phyloP scores from a whole-genome alignment of 2,888 invertebrate species.

The Cheilosia grossa region DNA sequence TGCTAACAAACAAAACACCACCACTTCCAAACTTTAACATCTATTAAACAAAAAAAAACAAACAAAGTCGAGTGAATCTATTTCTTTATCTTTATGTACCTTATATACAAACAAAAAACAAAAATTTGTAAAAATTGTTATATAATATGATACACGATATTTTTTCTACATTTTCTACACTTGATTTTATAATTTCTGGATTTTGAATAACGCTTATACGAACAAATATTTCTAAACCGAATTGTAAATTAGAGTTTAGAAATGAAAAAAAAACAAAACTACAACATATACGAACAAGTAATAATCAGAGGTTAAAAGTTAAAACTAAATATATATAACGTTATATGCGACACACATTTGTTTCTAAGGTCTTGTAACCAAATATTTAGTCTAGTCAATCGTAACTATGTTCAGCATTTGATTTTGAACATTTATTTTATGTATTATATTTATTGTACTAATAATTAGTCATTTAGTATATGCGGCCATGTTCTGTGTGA shows the following conservation, averaged over 20 bases:
- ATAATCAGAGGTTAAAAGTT: slow-evolving; percentile 25
- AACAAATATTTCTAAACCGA: slow-evolving; percentile 39
- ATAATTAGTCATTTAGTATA: background rate
- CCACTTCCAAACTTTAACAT: slow-evolving; percentile 48
- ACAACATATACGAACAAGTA: slow-evolving; percentile 16
- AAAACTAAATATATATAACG: background rate
- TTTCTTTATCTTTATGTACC: slow-evolving; percentile 72
- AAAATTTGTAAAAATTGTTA: slow-evolving; percentile 32
- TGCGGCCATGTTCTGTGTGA: background rate
- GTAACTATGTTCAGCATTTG: slow-evolving; percentile 27
- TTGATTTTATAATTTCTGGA: slow-evolving; percentile 67
- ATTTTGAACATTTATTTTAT: slow-evolving; percentile 26
- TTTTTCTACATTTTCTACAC: slow-evolving; percentile 74
- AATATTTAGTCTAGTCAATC: slow-evolving; percentile 66
- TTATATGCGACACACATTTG: slow-evolving; percentile 12
- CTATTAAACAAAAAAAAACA: slow-evolving; percentile 22
- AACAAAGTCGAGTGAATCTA: slow-evolving; percentile 66
- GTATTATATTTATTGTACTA: slow-evolving; percentile 14
- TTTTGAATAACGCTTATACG: slow-evolving; percentile 46
- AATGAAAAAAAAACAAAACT: slow-evolving; percentile 21
- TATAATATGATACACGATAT: slow-evolving; percentile 67
- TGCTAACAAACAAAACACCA: slow-evolving; percentile 47
- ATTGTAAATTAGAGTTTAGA: slow-evolving; percentile 35
- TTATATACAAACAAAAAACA: slow-evolving; percentile 61
- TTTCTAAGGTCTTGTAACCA: slow-evolving; percentile 40